phyloP scores from a whole-genome alignment of 1,140 invertebrate genomes.

The roundworm (Caenorhabditis elegans) region WBcel235 BX284604.4:14894501-14895000 shows the following conservation, averaged over 20 bases:
- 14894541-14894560: conserved; percentile 55
- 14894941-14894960: conserved; percentile 71
- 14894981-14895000: conserved; percentile 69
- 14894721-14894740: conserved; percentile 52
- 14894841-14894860: conserved; percentile 80
- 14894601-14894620: neutral
- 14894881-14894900: conserved; percentile 25
- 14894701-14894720: neutral
- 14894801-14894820: conserved; percentile 96
- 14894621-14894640: neutral
- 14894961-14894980: conserved; percentile 96
- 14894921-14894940: conserved; percentile 98
- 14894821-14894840: conserved; percentile 90
- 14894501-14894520: no score
- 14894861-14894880: no score
- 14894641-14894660: neutral
- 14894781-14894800: conserved; percentile 90
- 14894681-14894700: neutral
- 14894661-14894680: conserved; percentile 11
- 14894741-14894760: conserved; percentile 53
- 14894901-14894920: conserved; percentile 84
- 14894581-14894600: neutral
- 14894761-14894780: conserved; percentile 78
- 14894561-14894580: conserved; percentile 37
- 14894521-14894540: conserved; percentile 54